Percentiles rank a stretch among this genome's conserved stretches.
Conservation (phyloP, 2,113 vertebrate genomes). For the Corydoras maculifer region DNA sequence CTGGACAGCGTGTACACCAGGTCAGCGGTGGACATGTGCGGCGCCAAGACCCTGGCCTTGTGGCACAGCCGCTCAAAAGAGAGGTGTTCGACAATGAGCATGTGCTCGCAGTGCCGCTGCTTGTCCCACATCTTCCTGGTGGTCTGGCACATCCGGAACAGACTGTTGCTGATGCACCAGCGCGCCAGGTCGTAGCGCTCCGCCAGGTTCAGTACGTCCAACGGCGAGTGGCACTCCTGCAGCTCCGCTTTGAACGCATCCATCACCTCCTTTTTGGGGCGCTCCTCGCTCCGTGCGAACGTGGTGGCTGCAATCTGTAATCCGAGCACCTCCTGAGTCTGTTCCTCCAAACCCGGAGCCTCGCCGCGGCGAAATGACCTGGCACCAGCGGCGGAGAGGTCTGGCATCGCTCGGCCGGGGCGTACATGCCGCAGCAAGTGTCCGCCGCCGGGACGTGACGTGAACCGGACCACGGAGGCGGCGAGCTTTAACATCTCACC, state of each 20-base stretch:
- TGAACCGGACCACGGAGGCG: slow-evolving; percentile 32
- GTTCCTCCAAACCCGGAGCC: not conserved
- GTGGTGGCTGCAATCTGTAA: not conserved
- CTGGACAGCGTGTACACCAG: slow-evolving; percentile 71
- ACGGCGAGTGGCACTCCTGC: slow-evolving; percentile 62
- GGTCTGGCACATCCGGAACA: slow-evolving; percentile 68
- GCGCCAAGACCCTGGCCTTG: slow-evolving; percentile 49
- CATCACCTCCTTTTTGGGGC: accelerated
- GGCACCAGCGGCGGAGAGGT: not conserved
- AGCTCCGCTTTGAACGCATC: slow-evolving; percentile 49
- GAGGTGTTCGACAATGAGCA: slow-evolving; percentile 75
- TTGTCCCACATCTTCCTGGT: slow-evolving; percentile 66
- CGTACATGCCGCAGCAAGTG: not conserved
- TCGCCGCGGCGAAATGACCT: slow-evolving; percentile 46
- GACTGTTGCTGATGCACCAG: slow-evolving; percentile 55
- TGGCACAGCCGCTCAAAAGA: slow-evolving; percentile 68
- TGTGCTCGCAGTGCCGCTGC: slow-evolving; percentile 68
- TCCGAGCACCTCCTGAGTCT: not conserved
- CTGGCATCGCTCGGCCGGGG: not conserved
- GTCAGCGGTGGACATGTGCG: slow-evolving; percentile 47
- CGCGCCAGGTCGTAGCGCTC: slow-evolving; percentile 29
- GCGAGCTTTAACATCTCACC: slow-evolving; percentile 42
- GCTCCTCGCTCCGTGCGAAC: not conserved
- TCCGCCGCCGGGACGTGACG: not conserved
- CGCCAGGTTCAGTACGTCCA: slow-evolving; percentile 73